These are phyloP conservation scores for Pseudocheirus occidentalis DNA, from an alignment of 2,797 vertebrate species.

Conservation along the genomic window DNA sequence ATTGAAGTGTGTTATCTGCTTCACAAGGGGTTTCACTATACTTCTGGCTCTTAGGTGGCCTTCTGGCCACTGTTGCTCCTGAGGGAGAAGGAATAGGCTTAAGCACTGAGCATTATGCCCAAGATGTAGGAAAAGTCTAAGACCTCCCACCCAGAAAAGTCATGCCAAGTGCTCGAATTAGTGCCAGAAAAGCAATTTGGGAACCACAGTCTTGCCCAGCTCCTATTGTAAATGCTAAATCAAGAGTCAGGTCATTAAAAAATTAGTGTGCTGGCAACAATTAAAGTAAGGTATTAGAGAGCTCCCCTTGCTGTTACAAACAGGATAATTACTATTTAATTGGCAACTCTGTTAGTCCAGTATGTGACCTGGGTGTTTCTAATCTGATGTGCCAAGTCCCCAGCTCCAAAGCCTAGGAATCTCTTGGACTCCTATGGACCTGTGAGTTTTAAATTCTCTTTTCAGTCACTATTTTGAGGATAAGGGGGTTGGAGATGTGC, in stretches of 20 bases:
- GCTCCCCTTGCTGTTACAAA: background rate
- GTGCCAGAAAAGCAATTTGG: background rate
- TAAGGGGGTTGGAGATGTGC: background rate
- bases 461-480: background rate
- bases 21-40: background rate
- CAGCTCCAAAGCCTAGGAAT: background rate
- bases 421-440: background rate
- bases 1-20: background rate
- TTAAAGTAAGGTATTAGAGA: background rate
- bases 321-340: background rate
- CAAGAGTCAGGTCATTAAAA: background rate
- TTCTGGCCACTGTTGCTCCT: background rate
- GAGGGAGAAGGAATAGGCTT: background rate
- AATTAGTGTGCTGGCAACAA: constrained; percentile 22
- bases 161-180: background rate
- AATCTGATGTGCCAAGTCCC: background rate
- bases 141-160: background rate
- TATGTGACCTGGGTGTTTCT: background rate
- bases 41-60: background rate
- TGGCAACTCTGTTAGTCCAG: background rate
- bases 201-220: background rate
- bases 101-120: background rate
- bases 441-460: background rate
- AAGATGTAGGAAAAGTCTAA: background rate
- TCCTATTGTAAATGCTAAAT: background rate